Conservation (phyloP, 2,888 invertebrate genomes). For the Erebia aethiops region DNA sequence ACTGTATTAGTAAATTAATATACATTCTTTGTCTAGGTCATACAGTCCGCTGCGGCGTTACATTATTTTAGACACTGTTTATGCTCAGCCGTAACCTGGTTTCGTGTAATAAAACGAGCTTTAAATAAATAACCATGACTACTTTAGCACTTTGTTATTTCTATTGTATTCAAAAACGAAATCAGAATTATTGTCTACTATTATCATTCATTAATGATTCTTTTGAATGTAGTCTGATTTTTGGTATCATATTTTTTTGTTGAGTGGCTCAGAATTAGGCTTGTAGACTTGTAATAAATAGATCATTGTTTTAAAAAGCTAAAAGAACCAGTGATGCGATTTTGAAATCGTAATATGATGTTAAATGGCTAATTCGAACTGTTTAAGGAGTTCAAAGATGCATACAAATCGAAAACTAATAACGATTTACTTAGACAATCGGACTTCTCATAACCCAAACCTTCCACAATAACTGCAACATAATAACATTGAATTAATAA, state of each 20-base stretch:
- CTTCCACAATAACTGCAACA: no score
- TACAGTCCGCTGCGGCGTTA: background rate
- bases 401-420: no score
- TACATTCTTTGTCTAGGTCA: background rate
- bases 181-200: background rate
- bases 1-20: background rate
- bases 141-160: slow-evolving; percentile 5
- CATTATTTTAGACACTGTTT: slow-evolving; percentile 15
- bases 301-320: no score
- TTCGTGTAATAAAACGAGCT: slow-evolving; percentile 19
- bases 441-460: no score
- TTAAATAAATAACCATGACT: slow-evolving; percentile 4
- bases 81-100: slow-evolving; percentile 24
- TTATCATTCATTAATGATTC: background rate
- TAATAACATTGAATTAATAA: no score
- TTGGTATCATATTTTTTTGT: background rate
- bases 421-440: no score
- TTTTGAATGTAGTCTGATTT: background rate
- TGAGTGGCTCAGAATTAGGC: no score
- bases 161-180: background rate
- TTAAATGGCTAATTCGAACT: no score
- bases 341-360: no score
- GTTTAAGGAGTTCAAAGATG: no score
- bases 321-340: no score
- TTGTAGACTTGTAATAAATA: no score